phyloP scores from a whole-genome alignment of 2,113 vertebrate genomes.

The Cichladusa arquata region DNA sequence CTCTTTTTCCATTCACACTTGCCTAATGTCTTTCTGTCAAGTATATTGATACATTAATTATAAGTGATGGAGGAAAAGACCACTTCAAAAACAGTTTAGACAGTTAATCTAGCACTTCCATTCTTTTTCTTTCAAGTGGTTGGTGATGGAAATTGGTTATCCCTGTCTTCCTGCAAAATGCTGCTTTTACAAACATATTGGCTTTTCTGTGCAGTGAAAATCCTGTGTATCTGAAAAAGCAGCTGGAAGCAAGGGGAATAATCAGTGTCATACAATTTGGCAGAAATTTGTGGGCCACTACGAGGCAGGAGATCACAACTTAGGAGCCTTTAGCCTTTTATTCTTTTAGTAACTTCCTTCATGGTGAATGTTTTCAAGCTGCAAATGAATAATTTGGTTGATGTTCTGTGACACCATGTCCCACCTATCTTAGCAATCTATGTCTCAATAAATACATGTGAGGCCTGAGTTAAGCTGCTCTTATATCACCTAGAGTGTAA shows the following conservation, averaged over 20 bases:
- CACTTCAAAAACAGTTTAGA: not conserved
- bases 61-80: not conserved
- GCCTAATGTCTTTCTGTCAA: not conserved
- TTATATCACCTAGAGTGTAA: not conserved
- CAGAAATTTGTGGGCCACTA: not conserved
- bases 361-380: not conserved
- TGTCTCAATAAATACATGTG: not conserved
- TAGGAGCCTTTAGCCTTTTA: not conserved
- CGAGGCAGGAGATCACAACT: not conserved
- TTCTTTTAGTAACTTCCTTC: not conserved
- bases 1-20: not conserved
- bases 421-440: not conserved
- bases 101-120: not conserved
- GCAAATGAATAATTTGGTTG: not conserved
- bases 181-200: not conserved
- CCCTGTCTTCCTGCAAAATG: not conserved
- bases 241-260: not conserved
- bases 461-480: not conserved
- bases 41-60: not conserved
- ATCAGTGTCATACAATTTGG: not conserved
- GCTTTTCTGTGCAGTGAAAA: not conserved
- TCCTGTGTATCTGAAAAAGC: not conserved
- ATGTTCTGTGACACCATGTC: not conserved
- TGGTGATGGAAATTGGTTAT: not conserved
- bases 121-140: not conserved